Evolutionary conservation across 2,888 invertebrate genomes (phyloP), one percentile per base, ranked within the genome.

Genomic region (Dendrolimus pini): DNA sequence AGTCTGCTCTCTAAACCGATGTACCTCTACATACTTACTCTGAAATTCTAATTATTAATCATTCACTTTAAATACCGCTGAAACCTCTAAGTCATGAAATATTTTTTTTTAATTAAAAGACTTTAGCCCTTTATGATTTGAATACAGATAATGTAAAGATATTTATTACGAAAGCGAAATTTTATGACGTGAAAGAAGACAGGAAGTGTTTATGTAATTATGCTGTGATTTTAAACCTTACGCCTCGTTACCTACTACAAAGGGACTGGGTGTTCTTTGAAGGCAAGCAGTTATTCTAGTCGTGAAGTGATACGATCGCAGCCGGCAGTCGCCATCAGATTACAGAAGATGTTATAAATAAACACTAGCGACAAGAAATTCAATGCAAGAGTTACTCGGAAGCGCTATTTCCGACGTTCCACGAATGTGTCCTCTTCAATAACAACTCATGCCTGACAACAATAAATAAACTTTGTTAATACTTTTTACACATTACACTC

Each of bases 371-470:
- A 80, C 81, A 80, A 82, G 77, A 82, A 82, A 85, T 83, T 77
- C 75, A 78, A 85, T 80, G 79, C 78, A 80, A 81, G 78, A 81
- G 80, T 81, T 86, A 85, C 87, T 85, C 81, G 83, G 86, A 87
- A 88, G 76, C 75, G 83, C 83, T 88, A 87, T 86, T 85, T 86
- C 84, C 84, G 85, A 83, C 79, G 78, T 86, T 85, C 86, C 78
- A 68, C 65, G 86, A 87, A 86, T 72, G 66, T 77, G 75, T 72
- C 76, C 70, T 75, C 74, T 77, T 74, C 76, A 78, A 74, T 78
- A 74, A 75, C 73, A 66, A 60, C 59, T 60, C 60, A 61, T 57
- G 57, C 56, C 61, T 58, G 47, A 47, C 47, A 47, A 47, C 47
- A 47, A 47, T 47, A 47, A 47, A 47, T 47, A 47, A 47, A 47